Evolutionary conservation across 2,888 invertebrate species (phyloP).

Genomic region (Chloroclystis v-ata): DNA sequence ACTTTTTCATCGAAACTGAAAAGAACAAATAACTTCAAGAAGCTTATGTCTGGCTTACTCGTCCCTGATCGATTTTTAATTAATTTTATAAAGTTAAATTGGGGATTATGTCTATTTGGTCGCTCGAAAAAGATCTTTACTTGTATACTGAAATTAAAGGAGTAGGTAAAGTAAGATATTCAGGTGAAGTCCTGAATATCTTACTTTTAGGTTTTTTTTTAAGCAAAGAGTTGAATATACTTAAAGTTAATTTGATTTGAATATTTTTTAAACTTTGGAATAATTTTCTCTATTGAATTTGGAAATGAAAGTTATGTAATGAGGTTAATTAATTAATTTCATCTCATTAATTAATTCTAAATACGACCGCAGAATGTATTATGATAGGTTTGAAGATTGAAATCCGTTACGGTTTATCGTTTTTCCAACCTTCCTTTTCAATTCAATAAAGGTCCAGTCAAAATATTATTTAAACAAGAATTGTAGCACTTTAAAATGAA

Average conservation of each 20-base stretch:
- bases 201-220: too few relatives aligned
- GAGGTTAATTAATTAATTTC: too few relatives aligned
- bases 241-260: too few relatives aligned
- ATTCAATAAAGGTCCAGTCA: background rate
- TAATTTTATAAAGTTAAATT: conserved; percentile 76
- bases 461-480: background rate
- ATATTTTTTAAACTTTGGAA: too few relatives aligned
- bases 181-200: too few relatives aligned
- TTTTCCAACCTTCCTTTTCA: background rate
- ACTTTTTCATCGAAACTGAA: conserved; percentile 55
- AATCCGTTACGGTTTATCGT: background rate
- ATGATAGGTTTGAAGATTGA: background rate
- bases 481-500: background rate
- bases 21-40: conserved; percentile 46
- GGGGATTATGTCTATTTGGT: conserved; percentile 71
- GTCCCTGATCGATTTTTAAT: conserved; percentile 68
- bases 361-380: background rate
- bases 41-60: conserved; percentile 56
- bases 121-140: conserved; percentile 34
- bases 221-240: too few relatives aligned
- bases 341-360: too few relatives aligned
- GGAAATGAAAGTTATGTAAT: background rate
- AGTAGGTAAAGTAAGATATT: too few relatives aligned
- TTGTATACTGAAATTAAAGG: background rate
- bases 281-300: too few relatives aligned